Percentiles rank a stretch among this genome's conserved stretches.
Conservation (phyloP, 2,113 vertebrate species). For the Pterocles orientalis region DNA sequence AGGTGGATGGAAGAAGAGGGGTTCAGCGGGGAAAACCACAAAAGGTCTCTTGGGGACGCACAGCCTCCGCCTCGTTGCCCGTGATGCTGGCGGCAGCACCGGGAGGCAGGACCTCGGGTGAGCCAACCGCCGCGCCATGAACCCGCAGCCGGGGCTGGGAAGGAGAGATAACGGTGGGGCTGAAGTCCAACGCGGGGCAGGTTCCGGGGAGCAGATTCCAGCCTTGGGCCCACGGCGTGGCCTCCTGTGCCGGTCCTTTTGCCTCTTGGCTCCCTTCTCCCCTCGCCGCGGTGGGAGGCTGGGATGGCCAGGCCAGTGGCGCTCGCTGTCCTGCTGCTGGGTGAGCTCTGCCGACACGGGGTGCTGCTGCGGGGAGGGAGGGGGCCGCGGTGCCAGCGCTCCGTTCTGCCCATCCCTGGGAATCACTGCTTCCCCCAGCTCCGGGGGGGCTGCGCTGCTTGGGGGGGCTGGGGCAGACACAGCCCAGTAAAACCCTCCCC, state of each 20-base stretch:
- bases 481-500: not conserved
- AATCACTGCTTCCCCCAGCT: not conserved
- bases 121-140: not conserved
- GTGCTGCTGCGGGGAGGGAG: not conserved
- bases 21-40: not conserved
- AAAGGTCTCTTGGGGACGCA: fast-evolving
- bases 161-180: not conserved
- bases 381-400: fast-evolving
- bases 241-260: not conserved
- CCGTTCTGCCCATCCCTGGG: fast-evolving
- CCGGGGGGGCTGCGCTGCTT: fast-evolving
- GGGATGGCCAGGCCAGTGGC: not conserved
- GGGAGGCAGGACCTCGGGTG: fast-evolving
- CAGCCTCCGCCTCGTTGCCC: not conserved
- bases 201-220: not conserved
- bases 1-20: not conserved
- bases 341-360: not conserved
- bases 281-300: fast-evolving
- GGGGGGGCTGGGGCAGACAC: fast-evolving
- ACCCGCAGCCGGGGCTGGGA: not conserved
- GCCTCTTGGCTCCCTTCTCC: not conserved
- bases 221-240: not conserved
- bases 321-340: not conserved
- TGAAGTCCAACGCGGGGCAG: slow-evolving; percentile 34
- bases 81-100: fast-evolving